phyloP scores from a whole-genome alignment of 2,113 vertebrate genomes.

The Salvator merianae region DNA sequence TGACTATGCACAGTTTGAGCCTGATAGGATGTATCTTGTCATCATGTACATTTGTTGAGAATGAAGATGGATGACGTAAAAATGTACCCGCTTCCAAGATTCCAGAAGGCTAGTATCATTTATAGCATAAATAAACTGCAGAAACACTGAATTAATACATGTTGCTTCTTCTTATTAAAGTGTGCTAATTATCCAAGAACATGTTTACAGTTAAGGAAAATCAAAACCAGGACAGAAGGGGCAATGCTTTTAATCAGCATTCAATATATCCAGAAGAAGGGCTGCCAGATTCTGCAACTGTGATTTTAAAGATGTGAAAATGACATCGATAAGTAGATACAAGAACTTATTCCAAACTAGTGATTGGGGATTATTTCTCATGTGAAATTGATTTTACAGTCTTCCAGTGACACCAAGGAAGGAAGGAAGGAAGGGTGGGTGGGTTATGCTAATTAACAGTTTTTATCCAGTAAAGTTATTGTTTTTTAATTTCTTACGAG shows the following conservation, averaged over 20 bases:
- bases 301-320: neutral
- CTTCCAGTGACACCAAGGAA: neutral
- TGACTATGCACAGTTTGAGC: neutral
- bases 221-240: neutral
- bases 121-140: neutral
- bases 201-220: neutral
- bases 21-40: neutral
- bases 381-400: neutral
- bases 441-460: neutral
- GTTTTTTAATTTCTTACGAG: neutral
- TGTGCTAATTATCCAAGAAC: neutral
- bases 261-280: neutral
- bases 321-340: neutral
- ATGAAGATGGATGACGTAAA: neutral
- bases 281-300: slow-evolving; percentile 8
- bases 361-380: neutral
- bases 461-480: neutral
- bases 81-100: neutral
- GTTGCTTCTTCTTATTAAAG: neutral
- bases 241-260: neutral
- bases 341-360: neutral
- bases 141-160: neutral
- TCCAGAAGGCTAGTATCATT: neutral
- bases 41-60: neutral
- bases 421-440: neutral